Evolutionary conservation across 2,888 invertebrate species (phyloP).

Genomic region (Gerris lacustris): DNA sequence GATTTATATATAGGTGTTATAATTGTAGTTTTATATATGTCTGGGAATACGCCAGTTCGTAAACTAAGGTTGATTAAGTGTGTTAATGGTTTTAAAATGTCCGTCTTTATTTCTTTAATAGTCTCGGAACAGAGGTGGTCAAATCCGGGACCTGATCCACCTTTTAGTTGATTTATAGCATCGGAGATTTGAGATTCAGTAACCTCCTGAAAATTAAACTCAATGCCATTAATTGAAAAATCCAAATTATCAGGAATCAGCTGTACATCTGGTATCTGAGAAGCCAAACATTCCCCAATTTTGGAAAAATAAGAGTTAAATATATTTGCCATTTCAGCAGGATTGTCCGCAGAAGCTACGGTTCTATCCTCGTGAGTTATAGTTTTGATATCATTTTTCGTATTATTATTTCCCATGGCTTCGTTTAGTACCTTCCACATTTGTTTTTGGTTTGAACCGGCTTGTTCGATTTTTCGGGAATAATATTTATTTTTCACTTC

Average conservation of each 20-base stretch:
- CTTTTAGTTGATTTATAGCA: slow-evolving; percentile 10
- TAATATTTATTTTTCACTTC: slow-evolving; percentile 2
- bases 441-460: slow-evolving; percentile 1
- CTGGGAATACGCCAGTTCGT: slow-evolving; percentile 5
- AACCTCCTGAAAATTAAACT: not conserved
- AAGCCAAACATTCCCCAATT: slow-evolving; percentile 2
- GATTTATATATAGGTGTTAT: slow-evolving; percentile 10
- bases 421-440: slow-evolving; percentile 12
- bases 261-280: slow-evolving; percentile 2
- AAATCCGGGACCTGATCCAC: slow-evolving; percentile 17
- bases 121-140: slow-evolving; percentile 7
- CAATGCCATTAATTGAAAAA: not conserved
- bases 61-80: slow-evolving; percentile 13
- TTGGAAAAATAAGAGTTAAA: slow-evolving; percentile 12
- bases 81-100: slow-evolving; percentile 7
- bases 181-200: not conserved
- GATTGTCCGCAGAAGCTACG: not conserved
- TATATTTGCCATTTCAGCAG: slow-evolving; percentile 5
- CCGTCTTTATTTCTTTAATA: slow-evolving; percentile 11
- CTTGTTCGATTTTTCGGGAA: slow-evolving; percentile 3
- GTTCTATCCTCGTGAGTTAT: slow-evolving; percentile 8
- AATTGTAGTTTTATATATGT: slow-evolving; percentile 10
- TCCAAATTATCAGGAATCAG: not conserved
- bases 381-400: slow-evolving; percentile 1
- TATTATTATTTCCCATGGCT: slow-evolving; percentile 7